Base-by-base conservation (phyloP, 2,797 vertebrate genomes). In the Pteronotus mesoamericanus region DNA sequence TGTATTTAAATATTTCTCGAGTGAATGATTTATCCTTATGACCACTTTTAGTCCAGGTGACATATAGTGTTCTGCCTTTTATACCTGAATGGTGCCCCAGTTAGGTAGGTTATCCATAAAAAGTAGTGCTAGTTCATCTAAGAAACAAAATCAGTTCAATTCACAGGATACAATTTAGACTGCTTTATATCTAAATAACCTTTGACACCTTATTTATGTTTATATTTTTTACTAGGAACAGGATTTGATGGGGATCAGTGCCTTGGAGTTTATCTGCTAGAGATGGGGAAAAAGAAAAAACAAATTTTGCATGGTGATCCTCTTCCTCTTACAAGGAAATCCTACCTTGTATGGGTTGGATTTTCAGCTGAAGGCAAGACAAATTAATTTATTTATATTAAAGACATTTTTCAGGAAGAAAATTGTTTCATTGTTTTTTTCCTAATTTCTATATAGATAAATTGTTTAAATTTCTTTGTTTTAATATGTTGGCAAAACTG, bases 241-340 rank as follows among this genome's bases (percentile, higher is more conserved):
- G 99, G 99, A 0, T 99, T 99, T 95, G 99, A 99, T 89, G 99
- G 99, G 0, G 99, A 99, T 15, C 99, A 99, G 94, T 99, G 99
- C 88, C 99, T 99, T 0, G 99, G 99, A 0, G 98, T 99, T 22
- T 99, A 99, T 97, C 98, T 99, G 90, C 96, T 99, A 93, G 99
- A 99, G 97, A 86, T 99, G 0, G 99, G 99, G 14, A 98, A 71
- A 29, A 99, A 97, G 92, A 99, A 98, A 90, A 98, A 95, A 51
- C 99, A 99, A 87, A 61, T 99, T 93, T 98, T 99, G 69, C 98
- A 96, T 4, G 99, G 99, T 11, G 99, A 99, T 19, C 98, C 99
- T 21, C 98, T 99, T 92, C 99, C 99, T 2, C 98, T 99, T 74
- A 99, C 99, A 0, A 98, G 46, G 85, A 99, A 98, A 68, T 99